These are phyloP conservation scores for Chrysocyon brachyurus DNA, from an alignment of 2,797 vertebrate genomes.

Conservation along the genomic window DNA sequence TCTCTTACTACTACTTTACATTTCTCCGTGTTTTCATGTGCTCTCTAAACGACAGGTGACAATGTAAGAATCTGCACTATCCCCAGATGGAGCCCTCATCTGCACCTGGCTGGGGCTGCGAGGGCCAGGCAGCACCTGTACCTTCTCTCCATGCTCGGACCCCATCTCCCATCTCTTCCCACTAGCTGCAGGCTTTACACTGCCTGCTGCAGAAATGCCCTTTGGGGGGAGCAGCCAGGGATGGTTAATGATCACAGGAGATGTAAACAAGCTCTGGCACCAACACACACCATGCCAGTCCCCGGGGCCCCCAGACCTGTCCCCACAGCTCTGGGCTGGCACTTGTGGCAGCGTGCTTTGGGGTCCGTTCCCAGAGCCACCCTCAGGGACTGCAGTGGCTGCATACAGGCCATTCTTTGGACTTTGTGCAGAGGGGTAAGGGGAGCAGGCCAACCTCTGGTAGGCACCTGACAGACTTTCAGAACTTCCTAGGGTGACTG, in stretches of 20 bases:
- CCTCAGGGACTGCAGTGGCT: background rate
- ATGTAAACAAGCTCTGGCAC: background rate
- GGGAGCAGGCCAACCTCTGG: too few species aligned
- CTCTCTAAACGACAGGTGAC: background rate
- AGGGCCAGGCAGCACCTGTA: background rate
- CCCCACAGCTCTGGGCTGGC: background rate
- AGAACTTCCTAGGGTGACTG: accelerated
- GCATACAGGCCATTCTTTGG: background rate
- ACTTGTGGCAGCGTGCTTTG: background rate
- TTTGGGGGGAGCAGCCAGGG: too few species aligned
- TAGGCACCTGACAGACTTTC: background rate
- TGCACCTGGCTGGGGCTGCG: background rate
- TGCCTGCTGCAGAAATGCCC: background rate
- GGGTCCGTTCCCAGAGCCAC: background rate
- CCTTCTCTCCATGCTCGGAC: background rate
- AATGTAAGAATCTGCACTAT: accelerated
- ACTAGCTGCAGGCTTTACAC: background rate
- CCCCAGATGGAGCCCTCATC: background rate
- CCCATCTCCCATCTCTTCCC: background rate
- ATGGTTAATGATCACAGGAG: too few species aligned
- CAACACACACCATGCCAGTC: accelerated
- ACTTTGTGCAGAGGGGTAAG: background rate
- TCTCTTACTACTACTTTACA: background rate
- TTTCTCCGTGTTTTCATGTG: background rate
- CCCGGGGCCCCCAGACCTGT: too few species aligned